These are phyloP conservation scores for Eumerus sabulonum DNA, from an alignment of 2,888 invertebrate genomes.

Conservation along the genomic window DNA sequence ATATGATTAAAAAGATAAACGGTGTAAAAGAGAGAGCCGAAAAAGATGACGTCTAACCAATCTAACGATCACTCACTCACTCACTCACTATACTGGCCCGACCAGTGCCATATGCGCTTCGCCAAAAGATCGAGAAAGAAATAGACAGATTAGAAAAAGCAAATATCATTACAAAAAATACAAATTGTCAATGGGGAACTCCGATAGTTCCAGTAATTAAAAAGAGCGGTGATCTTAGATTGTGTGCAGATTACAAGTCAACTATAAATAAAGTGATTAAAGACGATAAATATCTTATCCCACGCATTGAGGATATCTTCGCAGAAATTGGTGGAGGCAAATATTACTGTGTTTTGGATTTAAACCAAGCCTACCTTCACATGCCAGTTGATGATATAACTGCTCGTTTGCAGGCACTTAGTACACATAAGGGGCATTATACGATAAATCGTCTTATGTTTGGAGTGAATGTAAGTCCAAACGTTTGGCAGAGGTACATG, in stretches of 20 bases:
- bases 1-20: too few relatives aligned
- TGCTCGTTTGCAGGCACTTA: background rate
- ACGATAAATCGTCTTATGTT: constrained; percentile 19
- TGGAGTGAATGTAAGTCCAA: constrained; percentile 11
- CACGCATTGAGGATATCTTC: constrained; percentile 17
- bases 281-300: constrained; percentile 17
- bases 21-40: too few relatives aligned
- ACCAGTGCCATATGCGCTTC: constrained; percentile 25
- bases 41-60: too few relatives aligned
- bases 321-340: constrained; percentile 19
- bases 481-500: constrained; percentile 18
- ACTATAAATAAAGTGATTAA: constrained; percentile 33
- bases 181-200: constrained; percentile 27
- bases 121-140: constrained; percentile 6
- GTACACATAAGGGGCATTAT: constrained; percentile 9
- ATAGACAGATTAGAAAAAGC: constrained; percentile 18
- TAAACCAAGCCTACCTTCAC: constrained; percentile 21
- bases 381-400: constrained; percentile 1
- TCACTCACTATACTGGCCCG: too few relatives aligned
- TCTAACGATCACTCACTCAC: too few relatives aligned
- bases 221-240: constrained; percentile 15
- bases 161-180: background rate
- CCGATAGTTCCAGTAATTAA: constrained; percentile 37
- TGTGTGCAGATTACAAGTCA: constrained; percentile 31
- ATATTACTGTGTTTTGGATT: constrained; percentile 18